A percentile compares a stretch with the other conserved stretches of the same genome.
Conservation (phyloP, 1,140 invertebrate genomes). For the Pteromalus puparum region DNA sequence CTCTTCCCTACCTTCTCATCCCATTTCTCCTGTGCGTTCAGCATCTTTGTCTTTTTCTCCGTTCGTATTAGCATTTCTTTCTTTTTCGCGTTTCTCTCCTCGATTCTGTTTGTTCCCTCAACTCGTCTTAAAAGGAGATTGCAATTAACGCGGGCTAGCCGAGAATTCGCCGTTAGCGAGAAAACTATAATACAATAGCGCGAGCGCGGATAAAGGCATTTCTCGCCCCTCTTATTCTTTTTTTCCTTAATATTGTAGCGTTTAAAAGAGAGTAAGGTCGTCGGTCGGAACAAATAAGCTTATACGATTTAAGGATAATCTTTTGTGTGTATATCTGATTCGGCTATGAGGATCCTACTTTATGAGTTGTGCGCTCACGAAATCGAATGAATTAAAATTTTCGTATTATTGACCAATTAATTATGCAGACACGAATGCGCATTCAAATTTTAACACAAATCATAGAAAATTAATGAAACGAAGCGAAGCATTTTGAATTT, state of each 20-base stretch:
- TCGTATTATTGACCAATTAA: not conserved
- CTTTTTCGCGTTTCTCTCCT: slow-evolving; percentile 4
- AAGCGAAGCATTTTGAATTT: not conserved
- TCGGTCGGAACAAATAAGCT: not conserved
- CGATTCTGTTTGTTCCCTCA: not conserved
- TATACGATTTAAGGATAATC: not conserved
- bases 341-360: not conserved
- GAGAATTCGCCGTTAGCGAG: not conserved
- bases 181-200: not conserved
- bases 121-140: not conserved
- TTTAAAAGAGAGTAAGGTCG: not conserved
- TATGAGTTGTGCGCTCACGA: not conserved
- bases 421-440: not conserved
- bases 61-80: slow-evolving; percentile 5
- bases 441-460: not conserved
- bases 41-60: not conserved
- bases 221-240: not conserved
- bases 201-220: not conserved
- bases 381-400: too few relatives aligned
- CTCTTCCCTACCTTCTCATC: not conserved
- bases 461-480: not conserved
- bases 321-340: not conserved
- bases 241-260: not conserved
- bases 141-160: slow-evolving; percentile 23
- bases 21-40: not conserved